Conservation (phyloP, 1,140 invertebrate species). For the Diploscapter pachys region DNA sequence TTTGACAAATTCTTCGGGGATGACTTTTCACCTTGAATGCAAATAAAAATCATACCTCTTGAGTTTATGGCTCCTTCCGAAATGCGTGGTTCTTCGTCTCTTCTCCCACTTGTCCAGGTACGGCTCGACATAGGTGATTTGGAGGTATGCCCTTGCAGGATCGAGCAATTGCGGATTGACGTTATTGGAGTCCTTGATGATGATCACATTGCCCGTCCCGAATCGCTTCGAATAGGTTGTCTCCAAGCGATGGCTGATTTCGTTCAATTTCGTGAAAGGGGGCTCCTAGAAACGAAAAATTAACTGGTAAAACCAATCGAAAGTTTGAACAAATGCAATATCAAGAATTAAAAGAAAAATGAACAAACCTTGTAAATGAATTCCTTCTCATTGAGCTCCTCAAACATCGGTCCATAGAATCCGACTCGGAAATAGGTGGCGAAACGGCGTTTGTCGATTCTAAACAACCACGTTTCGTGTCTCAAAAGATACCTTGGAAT, state of each 20-base stretch:
- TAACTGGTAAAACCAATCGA: neutral
- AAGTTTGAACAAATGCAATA: neutral
- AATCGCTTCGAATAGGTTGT: slow-evolving; percentile 89
- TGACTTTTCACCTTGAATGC: too few species aligned
- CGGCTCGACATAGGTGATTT: slow-evolving; percentile 97
- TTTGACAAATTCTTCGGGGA: too few species aligned
- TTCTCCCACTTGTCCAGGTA: slow-evolving; percentile 91
- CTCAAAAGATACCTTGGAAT: too few species aligned
- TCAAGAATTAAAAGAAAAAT: too few species aligned
- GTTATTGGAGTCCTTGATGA: slow-evolving; percentile 92
- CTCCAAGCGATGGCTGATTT: slow-evolving; percentile 91
- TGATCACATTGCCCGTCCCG: slow-evolving; percentile 75
- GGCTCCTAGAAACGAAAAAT: slow-evolving; percentile 68
- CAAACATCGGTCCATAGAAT: slow-evolving; percentile 89
- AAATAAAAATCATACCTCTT: slow-evolving; percentile 61
- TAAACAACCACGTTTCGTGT: slow-evolving; percentile 63
- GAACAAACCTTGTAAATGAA: slow-evolving; percentile 78
- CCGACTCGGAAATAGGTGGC: slow-evolving; percentile 86
- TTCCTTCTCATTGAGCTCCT: slow-evolving; percentile 86
- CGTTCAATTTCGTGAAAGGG: slow-evolving; percentile 87
- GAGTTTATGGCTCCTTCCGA: slow-evolving; percentile 90
- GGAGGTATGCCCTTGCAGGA: slow-evolving; percentile 80
- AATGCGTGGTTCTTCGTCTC: slow-evolving; percentile 75
- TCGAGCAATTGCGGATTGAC: slow-evolving; percentile 74
- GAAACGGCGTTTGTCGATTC: slow-evolving; percentile 86